These are phyloP conservation scores for Teleiodes luculella DNA, from an alignment of 2,888 invertebrate species.

Conservation along the genomic window DNA sequence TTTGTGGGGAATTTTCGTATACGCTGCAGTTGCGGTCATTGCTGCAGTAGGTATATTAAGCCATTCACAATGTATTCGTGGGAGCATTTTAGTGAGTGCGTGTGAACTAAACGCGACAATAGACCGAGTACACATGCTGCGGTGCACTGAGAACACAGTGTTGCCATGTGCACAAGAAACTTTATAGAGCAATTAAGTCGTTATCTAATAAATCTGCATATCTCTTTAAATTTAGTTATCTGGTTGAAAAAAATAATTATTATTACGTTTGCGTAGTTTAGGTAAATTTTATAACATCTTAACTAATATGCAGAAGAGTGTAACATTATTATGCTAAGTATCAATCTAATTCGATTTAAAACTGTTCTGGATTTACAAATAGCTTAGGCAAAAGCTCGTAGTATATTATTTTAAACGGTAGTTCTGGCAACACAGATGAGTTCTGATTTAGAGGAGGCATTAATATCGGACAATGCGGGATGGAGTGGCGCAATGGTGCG, in stretches of 20 bases:
- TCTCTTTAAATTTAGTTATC: no score
- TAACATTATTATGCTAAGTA: no score
- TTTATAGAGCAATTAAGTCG: no score
- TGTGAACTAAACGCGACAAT: constrained; percentile 69
- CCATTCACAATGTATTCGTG: constrained; percentile 42
- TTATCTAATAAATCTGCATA: no score
- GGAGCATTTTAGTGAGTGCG: constrained; percentile 68
- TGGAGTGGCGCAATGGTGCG: constrained; percentile 51
- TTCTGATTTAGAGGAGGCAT: constrained; percentile 72
- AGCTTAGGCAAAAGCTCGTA: no score
- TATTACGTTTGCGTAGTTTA: no score
- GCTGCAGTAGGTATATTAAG: neutral
- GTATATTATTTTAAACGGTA: neutral
- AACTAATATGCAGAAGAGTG: no score
- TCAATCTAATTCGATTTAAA: no score
- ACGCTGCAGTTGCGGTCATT: neutral
- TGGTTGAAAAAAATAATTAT: no score
- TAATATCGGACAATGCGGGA: constrained; percentile 67
- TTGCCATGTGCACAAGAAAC: neutral
- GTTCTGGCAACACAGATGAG: constrained; percentile 23
- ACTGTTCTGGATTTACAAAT: no score
- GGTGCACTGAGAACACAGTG: neutral
- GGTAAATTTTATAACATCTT: no score
- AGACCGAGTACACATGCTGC: constrained; percentile 32
- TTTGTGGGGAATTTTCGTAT: no score